Conservation (phyloP, 2,113 vertebrate genomes). For the Podarcis raffonei region DNA sequence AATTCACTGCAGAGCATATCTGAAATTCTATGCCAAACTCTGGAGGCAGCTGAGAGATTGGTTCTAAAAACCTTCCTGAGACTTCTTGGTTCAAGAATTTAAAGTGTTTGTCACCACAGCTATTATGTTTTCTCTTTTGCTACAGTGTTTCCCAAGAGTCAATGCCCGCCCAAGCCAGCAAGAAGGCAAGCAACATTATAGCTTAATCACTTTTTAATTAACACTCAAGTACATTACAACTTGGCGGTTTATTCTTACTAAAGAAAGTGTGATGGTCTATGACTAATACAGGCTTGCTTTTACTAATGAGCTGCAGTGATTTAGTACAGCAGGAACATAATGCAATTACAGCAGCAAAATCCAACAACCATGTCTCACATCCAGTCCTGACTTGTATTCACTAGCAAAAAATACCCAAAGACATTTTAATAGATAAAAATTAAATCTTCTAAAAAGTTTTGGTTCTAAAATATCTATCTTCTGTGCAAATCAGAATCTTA, state of each 20-base stretch:
- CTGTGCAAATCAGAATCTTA: not conserved
- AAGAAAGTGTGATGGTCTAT: constrained; percentile 8
- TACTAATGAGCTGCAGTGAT: constrained; percentile 9
- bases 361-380: constrained; percentile 4
- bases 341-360: not conserved
- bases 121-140: not conserved
- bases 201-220: constrained; percentile 19
- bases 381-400: not conserved
- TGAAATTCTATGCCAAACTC: not conserved
- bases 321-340: constrained; percentile 3
- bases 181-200: not conserved
- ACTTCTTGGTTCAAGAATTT: not conserved
- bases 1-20: not conserved
- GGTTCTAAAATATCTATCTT: not conserved
- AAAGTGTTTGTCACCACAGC: not conserved
- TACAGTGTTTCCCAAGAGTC: not conserved
- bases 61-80: not conserved
- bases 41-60: not conserved
- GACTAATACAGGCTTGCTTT: constrained; percentile 16
- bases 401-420: not conserved
- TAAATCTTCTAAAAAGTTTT: not conserved
- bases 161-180: not conserved
- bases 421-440: constrained; percentile 4
- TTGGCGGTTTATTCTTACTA: not conserved
- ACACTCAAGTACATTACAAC: constrained; percentile 13